phyloP scores from a whole-genome alignment of 2,797 vertebrate species.

The Selene dorsalis region DNA sequence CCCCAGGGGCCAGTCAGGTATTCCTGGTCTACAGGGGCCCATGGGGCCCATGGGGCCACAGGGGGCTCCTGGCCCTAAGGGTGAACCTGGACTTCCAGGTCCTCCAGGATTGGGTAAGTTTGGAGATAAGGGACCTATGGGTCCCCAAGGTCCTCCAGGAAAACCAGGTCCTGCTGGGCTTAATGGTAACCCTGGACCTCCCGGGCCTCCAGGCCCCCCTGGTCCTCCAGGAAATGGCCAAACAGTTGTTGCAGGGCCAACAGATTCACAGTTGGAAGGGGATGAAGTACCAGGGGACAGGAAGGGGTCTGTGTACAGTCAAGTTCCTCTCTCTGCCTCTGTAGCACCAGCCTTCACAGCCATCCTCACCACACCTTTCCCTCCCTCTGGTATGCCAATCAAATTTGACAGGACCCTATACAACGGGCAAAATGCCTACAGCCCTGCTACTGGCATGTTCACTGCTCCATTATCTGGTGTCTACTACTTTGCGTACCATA shows the following conservation, averaged over 20 bases:
- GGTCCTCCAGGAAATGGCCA: constrained; percentile 92
- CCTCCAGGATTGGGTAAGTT: constrained; percentile 88
- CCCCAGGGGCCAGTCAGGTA: constrained; percentile 93
- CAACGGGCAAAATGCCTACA: constrained; percentile 97
- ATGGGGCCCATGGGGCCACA: constrained; percentile 96
- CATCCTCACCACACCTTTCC: constrained; percentile 95
- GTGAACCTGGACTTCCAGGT: constrained; percentile 91
- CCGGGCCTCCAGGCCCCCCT: constrained; percentile 92
- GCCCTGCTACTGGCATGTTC: constrained; percentile 93
- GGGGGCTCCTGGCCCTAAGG: constrained; percentile 92
- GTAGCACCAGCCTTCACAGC: constrained; percentile 95
- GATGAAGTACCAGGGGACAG: constrained; percentile 87
- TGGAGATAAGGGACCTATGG: constrained; percentile 89
- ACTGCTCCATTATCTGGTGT: constrained; percentile 94
- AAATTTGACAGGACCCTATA: constrained; percentile 98
- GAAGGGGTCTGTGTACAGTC: constrained; percentile 89
- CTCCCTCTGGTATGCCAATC: constrained; percentile 95
- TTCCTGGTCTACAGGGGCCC: constrained; percentile 95
- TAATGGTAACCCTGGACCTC: constrained; percentile 88
- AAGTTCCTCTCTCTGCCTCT: constrained; percentile 90
- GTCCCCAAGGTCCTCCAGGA: constrained; percentile 92
- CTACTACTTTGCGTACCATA: constrained; percentile 98
- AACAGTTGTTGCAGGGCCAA: constrained; percentile 88
- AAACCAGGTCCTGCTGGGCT: constrained; percentile 89
- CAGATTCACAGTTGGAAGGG: constrained; percentile 89